A percentile compares a stretch with the other conserved stretches of the same genome.
Evolutionary conservation across 2,113 vertebrate species (phyloP).

Genomic region (Marmota monax): DNA sequence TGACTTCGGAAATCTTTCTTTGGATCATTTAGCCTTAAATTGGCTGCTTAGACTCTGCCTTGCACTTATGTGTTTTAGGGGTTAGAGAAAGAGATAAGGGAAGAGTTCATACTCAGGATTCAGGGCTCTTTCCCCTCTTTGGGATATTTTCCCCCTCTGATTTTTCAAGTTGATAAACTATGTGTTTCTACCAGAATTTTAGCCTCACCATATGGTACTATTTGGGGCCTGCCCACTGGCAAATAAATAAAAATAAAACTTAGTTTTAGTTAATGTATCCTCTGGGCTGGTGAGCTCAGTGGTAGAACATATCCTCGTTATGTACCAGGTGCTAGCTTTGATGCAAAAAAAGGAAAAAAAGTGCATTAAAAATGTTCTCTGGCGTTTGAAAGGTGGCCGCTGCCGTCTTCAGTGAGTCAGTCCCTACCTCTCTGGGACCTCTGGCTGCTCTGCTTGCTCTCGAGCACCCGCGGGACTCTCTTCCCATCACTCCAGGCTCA

Average conservation of each 20-base stretch:
- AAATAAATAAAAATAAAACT: neutral
- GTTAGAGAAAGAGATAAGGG: neutral
- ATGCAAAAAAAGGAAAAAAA: neutral
- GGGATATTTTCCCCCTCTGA: neutral
- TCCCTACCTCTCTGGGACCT: neutral
- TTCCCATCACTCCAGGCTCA: neutral
- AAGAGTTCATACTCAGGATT: neutral
- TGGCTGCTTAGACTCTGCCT: neutral
- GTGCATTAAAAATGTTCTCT: neutral
- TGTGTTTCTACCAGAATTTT: neutral
- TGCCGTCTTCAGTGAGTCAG: neutral
- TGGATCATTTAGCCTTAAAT: neutral
- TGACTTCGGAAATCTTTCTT: constrained; percentile 25
- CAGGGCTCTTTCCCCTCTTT: neutral
- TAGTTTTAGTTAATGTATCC: neutral
- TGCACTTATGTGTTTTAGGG: neutral
- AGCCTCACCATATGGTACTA: neutral
- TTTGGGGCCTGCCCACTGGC: neutral
- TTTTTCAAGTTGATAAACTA: neutral
- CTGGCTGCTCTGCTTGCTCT: neutral
- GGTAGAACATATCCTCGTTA: no score
- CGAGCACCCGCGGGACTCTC: neutral
- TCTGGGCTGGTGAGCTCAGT: neutral
- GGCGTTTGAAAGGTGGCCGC: neutral
- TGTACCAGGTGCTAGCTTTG: neutral